These are phyloP conservation scores for Mus spicilegus DNA, from an alignment of 2,113 vertebrate species.

Conservation along the genomic window DNA sequence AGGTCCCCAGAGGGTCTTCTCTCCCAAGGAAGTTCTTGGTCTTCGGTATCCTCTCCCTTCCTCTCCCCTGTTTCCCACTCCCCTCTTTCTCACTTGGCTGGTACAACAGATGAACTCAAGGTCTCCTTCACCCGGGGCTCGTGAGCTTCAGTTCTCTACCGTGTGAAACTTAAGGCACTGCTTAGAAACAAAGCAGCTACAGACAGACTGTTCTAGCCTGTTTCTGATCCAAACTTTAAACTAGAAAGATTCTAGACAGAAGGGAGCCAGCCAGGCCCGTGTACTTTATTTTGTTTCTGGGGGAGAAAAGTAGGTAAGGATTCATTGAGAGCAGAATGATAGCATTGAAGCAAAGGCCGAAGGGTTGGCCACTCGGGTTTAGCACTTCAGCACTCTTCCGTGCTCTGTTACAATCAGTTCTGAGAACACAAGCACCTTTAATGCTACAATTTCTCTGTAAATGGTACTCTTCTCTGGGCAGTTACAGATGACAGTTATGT, in stretches of 20 bases:
- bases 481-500: slow-evolving; percentile 13
- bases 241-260: background rate
- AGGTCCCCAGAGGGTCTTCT: background rate
- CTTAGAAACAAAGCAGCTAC: background rate
- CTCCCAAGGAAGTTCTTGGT: background rate
- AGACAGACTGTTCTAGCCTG: background rate
- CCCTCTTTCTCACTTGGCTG: background rate
- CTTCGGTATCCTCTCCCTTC: background rate
- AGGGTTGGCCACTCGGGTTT: background rate
- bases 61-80: too few relatives aligned
- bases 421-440: background rate
- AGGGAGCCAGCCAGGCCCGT: background rate
- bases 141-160: background rate
- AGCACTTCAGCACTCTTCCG: background rate
- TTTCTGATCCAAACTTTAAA: background rate
- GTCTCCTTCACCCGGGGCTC: background rate
- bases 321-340: background rate
- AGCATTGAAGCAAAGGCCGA: background rate
- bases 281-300: background rate
- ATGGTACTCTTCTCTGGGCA: background rate
- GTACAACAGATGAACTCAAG: background rate
- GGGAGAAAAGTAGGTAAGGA: background rate
- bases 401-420: background rate
- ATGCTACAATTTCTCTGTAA: background rate
- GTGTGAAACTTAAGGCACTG: background rate